A percentile compares a stretch with the other conserved stretches of the same genome.
Conservation (phyloP, 1,140 invertebrate genomes). For the Bicyclus anynana region DNA sequence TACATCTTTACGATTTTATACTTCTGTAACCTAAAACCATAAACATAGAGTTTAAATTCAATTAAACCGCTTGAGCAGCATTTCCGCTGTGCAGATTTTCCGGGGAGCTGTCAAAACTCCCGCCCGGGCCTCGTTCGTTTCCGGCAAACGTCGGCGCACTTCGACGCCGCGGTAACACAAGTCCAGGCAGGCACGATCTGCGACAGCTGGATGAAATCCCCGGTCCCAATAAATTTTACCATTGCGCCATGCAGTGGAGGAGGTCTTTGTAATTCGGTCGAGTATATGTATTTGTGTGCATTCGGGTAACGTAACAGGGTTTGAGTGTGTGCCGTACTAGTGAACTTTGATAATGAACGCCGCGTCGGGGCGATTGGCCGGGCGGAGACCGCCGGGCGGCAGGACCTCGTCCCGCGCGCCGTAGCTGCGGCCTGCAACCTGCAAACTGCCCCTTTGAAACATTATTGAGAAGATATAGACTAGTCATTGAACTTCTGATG, state of each 20-base stretch:
- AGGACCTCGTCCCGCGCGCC: conserved; percentile 31
- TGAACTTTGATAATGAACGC: conserved; percentile 75
- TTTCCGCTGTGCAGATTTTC: conserved; percentile 56
- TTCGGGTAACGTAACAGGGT: conserved; percentile 24
- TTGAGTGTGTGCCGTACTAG: conserved; percentile 56
- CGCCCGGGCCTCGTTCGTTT: conserved; percentile 47
- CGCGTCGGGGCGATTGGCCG: conserved; percentile 49
- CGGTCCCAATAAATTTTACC: conserved; percentile 3
- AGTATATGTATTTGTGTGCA: conserved; percentile 11
- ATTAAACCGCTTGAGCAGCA: conserved; percentile 7
- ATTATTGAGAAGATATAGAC: conserved; percentile 27
- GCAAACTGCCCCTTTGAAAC: conserved; percentile 37
- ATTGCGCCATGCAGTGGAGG: conserved; percentile 15
- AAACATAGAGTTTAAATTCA: conserved; percentile 5
- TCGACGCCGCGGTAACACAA: conserved; percentile 37
- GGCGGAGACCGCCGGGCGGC: conserved; percentile 36
- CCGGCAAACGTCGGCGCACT: conserved; percentile 41
- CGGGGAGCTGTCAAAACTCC: conserved; percentile 57
- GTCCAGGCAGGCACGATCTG: conserved; percentile 40
- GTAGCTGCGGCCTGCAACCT: conserved; percentile 41
- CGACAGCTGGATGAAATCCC: conserved; percentile 13
- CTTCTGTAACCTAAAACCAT: background rate
- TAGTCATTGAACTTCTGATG: conserved; percentile 20
- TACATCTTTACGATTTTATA: background rate
- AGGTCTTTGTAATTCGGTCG: conserved; percentile 31